phyloP scores from a whole-genome alignment of 2,888 invertebrate species.

The Carabus problematicus region DNA sequence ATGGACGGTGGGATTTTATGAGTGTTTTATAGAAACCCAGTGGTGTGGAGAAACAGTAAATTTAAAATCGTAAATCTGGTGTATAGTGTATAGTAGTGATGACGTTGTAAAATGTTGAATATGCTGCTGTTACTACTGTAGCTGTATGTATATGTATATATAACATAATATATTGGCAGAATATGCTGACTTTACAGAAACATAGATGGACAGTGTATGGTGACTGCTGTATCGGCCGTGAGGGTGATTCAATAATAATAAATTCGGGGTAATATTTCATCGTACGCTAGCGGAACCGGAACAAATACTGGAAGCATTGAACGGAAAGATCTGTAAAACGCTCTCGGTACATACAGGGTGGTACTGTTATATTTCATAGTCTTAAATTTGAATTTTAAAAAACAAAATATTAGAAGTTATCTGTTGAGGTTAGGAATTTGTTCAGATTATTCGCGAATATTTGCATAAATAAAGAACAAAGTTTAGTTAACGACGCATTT shows the following conservation, averaged over 20 bases:
- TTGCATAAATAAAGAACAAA: too few species aligned
- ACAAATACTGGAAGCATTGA: conserved; percentile 22
- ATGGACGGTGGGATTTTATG: conserved; percentile 5
- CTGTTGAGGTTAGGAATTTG: too few species aligned
- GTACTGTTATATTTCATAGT: too few species aligned
- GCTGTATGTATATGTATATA: background rate
- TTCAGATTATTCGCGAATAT: too few species aligned
- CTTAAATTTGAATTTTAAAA: too few species aligned
- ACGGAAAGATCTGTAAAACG: conserved; percentile 15
- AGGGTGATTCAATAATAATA: conserved; percentile 7
- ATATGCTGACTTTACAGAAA: conserved; percentile 21
- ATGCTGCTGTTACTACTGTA: background rate
- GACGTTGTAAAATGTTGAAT: conserved; percentile 15
- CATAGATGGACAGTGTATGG: background rate
- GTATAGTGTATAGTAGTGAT: background rate
- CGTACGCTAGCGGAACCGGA: conserved; percentile 4
- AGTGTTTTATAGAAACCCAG: conserved; percentile 15
- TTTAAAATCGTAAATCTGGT: conserved; percentile 12
- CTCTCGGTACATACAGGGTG: too few species aligned
- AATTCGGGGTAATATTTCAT: conserved; percentile 23
- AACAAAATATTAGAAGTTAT: too few species aligned
- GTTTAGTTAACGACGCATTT: too few species aligned
- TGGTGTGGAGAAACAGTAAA: conserved; percentile 4
- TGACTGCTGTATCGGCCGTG: too few species aligned
- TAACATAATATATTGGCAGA: conserved; percentile 19